phyloP scores from a whole-genome alignment of 2,888 invertebrate species.

The Maniola hyperantus region DNA sequence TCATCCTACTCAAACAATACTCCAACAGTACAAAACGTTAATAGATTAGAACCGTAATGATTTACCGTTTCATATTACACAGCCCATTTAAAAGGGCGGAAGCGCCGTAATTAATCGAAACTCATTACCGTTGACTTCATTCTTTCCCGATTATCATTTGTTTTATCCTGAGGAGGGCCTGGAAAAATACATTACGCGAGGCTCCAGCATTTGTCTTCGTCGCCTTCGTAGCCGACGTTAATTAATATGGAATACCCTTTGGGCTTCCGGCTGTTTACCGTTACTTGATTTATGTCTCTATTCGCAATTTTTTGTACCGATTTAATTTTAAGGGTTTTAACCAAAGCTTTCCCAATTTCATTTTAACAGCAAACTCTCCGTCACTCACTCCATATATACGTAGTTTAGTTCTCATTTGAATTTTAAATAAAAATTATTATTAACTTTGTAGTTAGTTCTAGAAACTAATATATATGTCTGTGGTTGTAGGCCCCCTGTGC shows the following conservation, averaged over 20 bases:
- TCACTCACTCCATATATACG: too few relatives aligned
- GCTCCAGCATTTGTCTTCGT: conserved; percentile 78
- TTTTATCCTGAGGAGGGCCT: conserved; percentile 68
- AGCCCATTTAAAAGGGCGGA: conserved; percentile 49
- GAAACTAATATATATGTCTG: too few relatives aligned
- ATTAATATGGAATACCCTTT: conserved; percentile 81
- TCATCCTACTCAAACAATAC: not conserved
- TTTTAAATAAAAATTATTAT: too few relatives aligned
- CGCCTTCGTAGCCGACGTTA: conserved; percentile 72
- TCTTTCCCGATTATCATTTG: conserved; percentile 81
- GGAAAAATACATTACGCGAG: conserved; percentile 78
- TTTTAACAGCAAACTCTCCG: too few relatives aligned
- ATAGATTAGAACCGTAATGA: conserved; percentile 8
- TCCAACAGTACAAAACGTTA: conserved; percentile 2
- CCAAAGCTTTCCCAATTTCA: too few relatives aligned
- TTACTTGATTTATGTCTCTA: conserved; percentile 70
- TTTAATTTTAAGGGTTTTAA: not conserved
- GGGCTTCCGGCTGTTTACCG: conserved; percentile 63
- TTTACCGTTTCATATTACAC: conserved; percentile 35
- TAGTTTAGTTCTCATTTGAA: too few relatives aligned
- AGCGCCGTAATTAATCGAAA: conserved; percentile 69
- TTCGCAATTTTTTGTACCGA: conserved; percentile 49
- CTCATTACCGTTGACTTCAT: conserved; percentile 79
- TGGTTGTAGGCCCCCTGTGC: too few relatives aligned
- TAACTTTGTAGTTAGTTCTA: too few relatives aligned